Evolutionary conservation across 2,888 invertebrate genomes (phyloP), one percentile per base, ranked within the genome.

Genomic region (Pristionchus maxplancki): DNA sequence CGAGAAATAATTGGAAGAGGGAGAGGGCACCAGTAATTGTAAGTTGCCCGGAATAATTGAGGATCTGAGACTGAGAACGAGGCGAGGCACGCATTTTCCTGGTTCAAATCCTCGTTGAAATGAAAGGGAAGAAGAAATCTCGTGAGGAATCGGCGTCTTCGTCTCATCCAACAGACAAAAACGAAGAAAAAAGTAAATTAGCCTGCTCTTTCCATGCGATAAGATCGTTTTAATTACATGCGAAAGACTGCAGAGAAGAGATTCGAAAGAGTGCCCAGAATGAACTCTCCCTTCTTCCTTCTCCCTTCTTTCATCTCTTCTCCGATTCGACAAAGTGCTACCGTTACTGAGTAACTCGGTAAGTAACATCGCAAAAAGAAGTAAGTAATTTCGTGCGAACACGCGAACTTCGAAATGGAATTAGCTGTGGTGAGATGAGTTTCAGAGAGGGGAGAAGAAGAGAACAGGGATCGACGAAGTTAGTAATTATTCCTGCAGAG

Each of bases 31-130:
- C 78, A 78, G 78, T 78, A 78, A 78, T 78, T 78, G 78, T 48
- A 78, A 78, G 78, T 78, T 78, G 78, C n/a, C 78, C 78, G 78
- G 78, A 78, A 78, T 78, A 78, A 78, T 78, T 78, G 78, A 78
- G 48, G 78, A 48, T 78, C 44, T 28, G 40, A 24, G 44, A 48
- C 78, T 78, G 78, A 78, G 78, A 78, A 78, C 44, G 44, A 11
- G 28, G 24, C 24, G 48, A 48, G 78, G 17, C 37, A n/a, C 11
- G n/a, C 78, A n/a, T n/a, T 78, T 48, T 78, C 78, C 9, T 28
- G 40, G 78, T 48, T 78, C 15, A 28, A 78, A n/a, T 48, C n/a
- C 40, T 74, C 40, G 28, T 37, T 37, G 74, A 78, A 78, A 71
- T 71, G 37, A 37, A 64, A 17, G 31, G 31, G 28, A 1, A 31